A percentile compares a stretch with the other conserved stretches of the same genome.
Conservation (phyloP, 2,888 invertebrate genomes). For the Yponomeuta cagnagella region DNA sequence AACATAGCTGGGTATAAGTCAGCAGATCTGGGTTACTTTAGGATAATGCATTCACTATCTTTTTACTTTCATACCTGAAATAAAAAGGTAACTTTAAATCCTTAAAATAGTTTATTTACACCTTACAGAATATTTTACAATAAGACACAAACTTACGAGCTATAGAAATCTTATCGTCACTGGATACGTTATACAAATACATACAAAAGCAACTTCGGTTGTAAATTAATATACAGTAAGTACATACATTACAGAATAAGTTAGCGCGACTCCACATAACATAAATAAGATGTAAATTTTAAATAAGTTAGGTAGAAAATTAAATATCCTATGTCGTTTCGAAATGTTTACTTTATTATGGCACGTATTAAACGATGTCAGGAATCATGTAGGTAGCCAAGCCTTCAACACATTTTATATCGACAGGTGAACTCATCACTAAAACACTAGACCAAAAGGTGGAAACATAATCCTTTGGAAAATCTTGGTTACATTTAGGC, state of each 20-base stretch:
- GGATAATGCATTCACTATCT: too few species aligned
- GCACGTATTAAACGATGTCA: too few species aligned
- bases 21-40: too few species aligned
- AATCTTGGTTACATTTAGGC: too few species aligned
- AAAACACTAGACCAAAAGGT: too few species aligned
- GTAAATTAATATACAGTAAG: slow-evolving; percentile 6
- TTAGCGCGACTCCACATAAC: neutral
- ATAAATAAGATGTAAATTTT: neutral
- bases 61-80: neutral
- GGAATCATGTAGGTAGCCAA: too few species aligned
- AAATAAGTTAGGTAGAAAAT: neutral
- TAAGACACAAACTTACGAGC: neutral
- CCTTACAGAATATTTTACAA: neutral
- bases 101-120: slow-evolving; percentile 10
- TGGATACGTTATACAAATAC: neutral
- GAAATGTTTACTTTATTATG: too few species aligned
- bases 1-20: too few species aligned
- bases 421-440: too few species aligned
- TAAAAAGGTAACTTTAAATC: neutral
- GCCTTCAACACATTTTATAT: too few species aligned
- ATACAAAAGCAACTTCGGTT: neutral
- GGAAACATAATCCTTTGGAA: too few species aligned
- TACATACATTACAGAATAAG: slow-evolving; percentile 2
- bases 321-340: too few species aligned
- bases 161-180: neutral